Base-by-base conservation (phyloP, 2,888 invertebrate species). In the Hydroisotoma schaefferi region DNA sequence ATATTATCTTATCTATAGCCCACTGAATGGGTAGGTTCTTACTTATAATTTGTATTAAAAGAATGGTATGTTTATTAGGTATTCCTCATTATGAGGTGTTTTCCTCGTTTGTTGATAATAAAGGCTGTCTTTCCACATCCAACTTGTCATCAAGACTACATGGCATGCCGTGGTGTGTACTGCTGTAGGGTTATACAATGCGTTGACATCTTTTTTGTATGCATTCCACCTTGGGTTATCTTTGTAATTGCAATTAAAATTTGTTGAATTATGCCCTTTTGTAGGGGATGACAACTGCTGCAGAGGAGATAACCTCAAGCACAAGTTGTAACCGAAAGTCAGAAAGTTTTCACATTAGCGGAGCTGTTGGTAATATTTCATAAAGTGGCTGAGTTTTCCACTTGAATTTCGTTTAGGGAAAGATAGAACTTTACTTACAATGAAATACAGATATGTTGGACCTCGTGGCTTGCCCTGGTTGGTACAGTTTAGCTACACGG, bases 221-320 rank as follows among this genome's bases (percentile, higher is more conserved):
- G 33, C 51, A 52, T 52, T 52, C 37, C 51, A 10, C 18, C 27
- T 52, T 37, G 12, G 29, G 33, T 52, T 52, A 52, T 52, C 51
- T 52, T 43, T 53, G 53, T 53, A 53, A 53, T 52, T 53, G 53
- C 53, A 53, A 53, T 53, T 53, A 53, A 53, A 53, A 53, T 53
- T 53, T 40, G 53, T 53, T 40, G 40, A 53, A 53, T 53, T 53
- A 53, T 53, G 53, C 43, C 26, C 27, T 40, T 43, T 52, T 40
- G 26, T 15, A 18, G 6, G 43, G 23, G 27, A 53, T 53, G 53
- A 53, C 53, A 53, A 40, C 40, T 53, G 53, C n/a, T n/a, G n/a
- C n/a, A n/a, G 53, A 15, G 22, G 43, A 53, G 53, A 53, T 53
- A 53, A 53, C 20, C 18, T 53, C 12, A 25, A 40, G 20, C 23